phyloP scores from a whole-genome alignment of 2,797 vertebrate species.

The Sciaenops ocellatus region DNA sequence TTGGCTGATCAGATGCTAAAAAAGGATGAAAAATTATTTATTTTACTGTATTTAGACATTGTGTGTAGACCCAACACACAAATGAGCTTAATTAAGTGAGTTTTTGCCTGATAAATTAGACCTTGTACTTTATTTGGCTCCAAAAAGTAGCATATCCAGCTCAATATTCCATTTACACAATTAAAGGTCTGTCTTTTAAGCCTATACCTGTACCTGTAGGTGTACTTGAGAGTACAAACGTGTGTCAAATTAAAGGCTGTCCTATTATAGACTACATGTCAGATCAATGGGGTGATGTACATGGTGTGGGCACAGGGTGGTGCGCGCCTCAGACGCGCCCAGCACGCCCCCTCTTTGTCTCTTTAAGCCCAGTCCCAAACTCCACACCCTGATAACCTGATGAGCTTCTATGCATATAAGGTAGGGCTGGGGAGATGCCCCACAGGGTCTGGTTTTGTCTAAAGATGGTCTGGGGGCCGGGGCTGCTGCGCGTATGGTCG shows the following conservation, averaged over 20 bases:
- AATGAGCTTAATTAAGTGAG: background rate
- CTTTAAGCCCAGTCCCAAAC: constrained; percentile 16
- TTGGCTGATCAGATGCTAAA: background rate
- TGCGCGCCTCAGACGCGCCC: constrained; percentile 12
- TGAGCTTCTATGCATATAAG: constrained; percentile 72
- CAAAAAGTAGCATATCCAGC: background rate
- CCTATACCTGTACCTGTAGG: too few relatives aligned
- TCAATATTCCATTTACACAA: background rate
- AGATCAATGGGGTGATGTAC: background rate
- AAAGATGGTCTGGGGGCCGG: constrained; percentile 72
- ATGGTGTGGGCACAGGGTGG: background rate
- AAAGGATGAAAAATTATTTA: background rate
- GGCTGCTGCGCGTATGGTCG: constrained; percentile 22
- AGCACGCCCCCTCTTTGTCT: constrained; percentile 21
- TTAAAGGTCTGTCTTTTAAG: background rate
- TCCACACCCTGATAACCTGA: constrained; percentile 41
- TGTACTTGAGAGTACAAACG: background rate
- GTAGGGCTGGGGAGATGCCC: constrained; percentile 49
- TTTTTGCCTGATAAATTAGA: background rate
- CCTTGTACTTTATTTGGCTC: background rate
- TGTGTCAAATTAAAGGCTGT: background rate
- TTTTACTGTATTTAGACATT: background rate
- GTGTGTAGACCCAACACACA: background rate
- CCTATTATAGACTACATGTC: background rate
- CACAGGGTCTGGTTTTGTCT: constrained; percentile 64